phyloP scores from a whole-genome alignment of 2,888 invertebrate genomes.

The Lasioglossum malachurum region DNA sequence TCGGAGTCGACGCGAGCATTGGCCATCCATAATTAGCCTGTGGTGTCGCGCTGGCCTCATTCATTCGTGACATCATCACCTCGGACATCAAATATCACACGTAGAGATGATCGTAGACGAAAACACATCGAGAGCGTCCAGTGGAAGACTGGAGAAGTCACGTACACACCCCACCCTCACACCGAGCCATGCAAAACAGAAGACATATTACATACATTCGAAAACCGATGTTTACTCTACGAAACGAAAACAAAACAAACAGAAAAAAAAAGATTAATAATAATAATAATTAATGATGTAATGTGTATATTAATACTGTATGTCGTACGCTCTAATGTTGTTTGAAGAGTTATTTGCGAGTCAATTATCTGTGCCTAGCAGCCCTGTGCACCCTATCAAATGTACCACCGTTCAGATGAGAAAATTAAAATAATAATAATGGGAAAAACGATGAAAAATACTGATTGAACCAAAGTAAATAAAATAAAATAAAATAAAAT shows the following conservation, averaged over 20 bases:
- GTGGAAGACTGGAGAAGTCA: slow-evolving; percentile 26
- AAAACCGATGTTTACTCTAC: slow-evolving; percentile 66
- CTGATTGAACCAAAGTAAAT: slow-evolving; percentile 60
- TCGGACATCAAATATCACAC: slow-evolving; percentile 76
- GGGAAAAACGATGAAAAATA: slow-evolving; percentile 63
- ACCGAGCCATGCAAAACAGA: slow-evolving; percentile 49
- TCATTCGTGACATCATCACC: slow-evolving; percentile 44
- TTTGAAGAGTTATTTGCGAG: slow-evolving; percentile 87
- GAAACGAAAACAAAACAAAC: slow-evolving; percentile 65
- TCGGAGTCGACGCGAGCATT: slow-evolving; percentile 52
- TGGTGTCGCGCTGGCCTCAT: slow-evolving; percentile 74
- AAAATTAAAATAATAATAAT: slow-evolving; percentile 67
- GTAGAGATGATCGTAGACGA: slow-evolving; percentile 57
- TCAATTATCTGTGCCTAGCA: slow-evolving; percentile 88
- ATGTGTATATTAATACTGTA: slow-evolving; percentile 84
- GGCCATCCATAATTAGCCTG: slow-evolving; percentile 75
- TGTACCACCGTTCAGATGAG: slow-evolving; percentile 84
- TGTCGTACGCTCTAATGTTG: slow-evolving; percentile 85
- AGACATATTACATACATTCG: slow-evolving; percentile 46
- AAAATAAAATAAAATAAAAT: slow-evolving; percentile 34
- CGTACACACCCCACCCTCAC: slow-evolving; percentile 18
- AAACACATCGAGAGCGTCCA: slow-evolving; percentile 41
- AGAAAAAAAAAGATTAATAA: slow-evolving; percentile 59
- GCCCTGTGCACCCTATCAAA: slow-evolving; percentile 85
- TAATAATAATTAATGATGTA: slow-evolving; percentile 73